phyloP scores from a whole-genome alignment of 2,888 invertebrate species.

The Toxonevra muliebris region DNA sequence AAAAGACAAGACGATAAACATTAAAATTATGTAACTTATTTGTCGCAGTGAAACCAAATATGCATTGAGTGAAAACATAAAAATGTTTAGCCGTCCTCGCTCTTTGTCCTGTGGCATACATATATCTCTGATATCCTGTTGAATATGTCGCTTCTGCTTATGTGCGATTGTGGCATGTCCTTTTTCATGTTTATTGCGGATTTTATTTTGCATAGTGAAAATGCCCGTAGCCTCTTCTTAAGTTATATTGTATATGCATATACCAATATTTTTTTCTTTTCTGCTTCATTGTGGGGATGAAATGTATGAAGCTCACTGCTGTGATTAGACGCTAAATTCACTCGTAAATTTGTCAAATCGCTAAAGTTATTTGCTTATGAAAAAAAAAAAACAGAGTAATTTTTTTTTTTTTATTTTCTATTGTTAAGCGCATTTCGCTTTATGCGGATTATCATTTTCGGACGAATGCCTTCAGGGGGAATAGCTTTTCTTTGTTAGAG shows the following conservation, averaged over 20 bases:
- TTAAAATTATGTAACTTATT: conserved; percentile 57
- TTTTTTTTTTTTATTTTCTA: too few species aligned
- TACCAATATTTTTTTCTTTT: conserved; percentile 25
- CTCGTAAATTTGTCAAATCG: conserved; percentile 24
- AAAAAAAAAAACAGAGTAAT: too few species aligned
- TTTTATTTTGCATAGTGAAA: conserved; percentile 24
- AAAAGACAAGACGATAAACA: conserved; percentile 64
- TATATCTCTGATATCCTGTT: conserved; percentile 38
- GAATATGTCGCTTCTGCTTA: conserved; percentile 9
- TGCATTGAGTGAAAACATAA: conserved; percentile 41
- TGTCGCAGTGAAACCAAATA: not conserved
- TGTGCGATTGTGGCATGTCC: conserved; percentile 34
- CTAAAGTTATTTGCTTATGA: conserved; percentile 24
- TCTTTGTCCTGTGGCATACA: not conserved
- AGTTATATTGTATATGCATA: not conserved
- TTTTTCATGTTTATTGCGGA: conserved; percentile 37
- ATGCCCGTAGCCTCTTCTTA: not conserved
- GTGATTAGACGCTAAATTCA: conserved; percentile 18
- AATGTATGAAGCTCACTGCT: not conserved
- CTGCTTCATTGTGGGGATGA: conserved; percentile 18
- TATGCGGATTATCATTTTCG: not conserved
- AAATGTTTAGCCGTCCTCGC: conserved; percentile 34
- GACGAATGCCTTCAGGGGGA: not conserved
- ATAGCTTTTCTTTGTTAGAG: conserved; percentile 1
- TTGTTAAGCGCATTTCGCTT: not conserved